Conservation (phyloP, 2,888 invertebrate species). For the Chymomyza caudatula region DNA sequence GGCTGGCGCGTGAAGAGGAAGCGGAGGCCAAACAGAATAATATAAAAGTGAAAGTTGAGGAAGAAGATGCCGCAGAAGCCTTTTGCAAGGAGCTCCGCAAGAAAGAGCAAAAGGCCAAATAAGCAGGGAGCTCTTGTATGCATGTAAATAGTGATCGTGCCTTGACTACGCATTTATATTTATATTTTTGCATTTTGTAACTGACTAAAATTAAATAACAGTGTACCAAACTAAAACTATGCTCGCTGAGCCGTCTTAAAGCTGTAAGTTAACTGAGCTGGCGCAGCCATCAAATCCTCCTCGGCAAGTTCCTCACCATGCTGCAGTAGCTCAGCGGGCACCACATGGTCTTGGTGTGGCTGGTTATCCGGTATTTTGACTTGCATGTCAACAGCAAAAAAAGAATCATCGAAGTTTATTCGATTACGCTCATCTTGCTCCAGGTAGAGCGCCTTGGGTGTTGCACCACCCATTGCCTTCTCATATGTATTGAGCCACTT, state of each 20-base stretch:
- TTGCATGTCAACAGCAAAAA: conserved; percentile 74
- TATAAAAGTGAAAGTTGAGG: not conserved
- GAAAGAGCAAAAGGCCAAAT: conserved; percentile 7
- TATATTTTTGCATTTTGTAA: conserved; percentile 47
- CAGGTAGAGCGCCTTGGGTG: conserved; percentile 63
- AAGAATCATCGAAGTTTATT: conserved; percentile 74
- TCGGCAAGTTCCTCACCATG: conserved; percentile 53
- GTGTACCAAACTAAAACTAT: not conserved
- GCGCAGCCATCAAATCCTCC: conserved; percentile 69
- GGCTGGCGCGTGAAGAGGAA: conserved; percentile 18
- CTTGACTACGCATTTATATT: not conserved
- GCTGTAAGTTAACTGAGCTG: conserved; percentile 54
- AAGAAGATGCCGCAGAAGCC: conserved; percentile 2
- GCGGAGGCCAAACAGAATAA: not conserved
- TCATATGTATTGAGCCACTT: conserved; percentile 74
- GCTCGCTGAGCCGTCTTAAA: conserved; percentile 18
- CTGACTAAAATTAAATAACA: conserved; percentile 39
- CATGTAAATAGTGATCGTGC: conserved; percentile 23
- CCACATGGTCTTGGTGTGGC: conserved; percentile 54
- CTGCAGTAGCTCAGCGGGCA: conserved; percentile 39
- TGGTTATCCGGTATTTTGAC: conserved; percentile 69
- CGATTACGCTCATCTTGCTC: conserved; percentile 72
- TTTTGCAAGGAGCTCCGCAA: conserved; percentile 32
- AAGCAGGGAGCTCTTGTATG: conserved; percentile 15
- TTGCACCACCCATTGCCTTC: conserved; percentile 53